A percentile compares a stretch with the other conserved stretches of the same genome.
phyloP scores from a whole-genome alignment of 2,888 invertebrate species.

The Pherbina coryleti region DNA sequence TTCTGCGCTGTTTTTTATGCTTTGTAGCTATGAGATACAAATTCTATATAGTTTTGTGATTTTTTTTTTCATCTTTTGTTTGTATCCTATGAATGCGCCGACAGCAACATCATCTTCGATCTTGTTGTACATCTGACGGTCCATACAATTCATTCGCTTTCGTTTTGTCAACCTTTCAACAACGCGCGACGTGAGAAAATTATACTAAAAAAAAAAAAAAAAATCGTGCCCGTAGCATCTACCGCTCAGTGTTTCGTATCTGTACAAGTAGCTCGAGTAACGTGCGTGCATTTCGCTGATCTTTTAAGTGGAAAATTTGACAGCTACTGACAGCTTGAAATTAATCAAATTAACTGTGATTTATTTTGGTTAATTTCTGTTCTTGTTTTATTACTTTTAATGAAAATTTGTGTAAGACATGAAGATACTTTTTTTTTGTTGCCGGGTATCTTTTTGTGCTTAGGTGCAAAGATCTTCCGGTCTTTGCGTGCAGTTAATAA shows the following conservation, averaged over 20 bases:
- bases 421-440: no score
- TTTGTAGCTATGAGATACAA: not conserved
- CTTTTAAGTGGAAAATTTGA: no score
- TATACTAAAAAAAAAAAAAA: not conserved
- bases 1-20: constrained; percentile 4
- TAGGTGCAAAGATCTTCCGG: no score
- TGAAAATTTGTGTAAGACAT: no score
- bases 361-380: no score
- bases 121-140: not conserved
- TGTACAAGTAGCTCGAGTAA: not conserved
- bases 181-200: constrained; percentile 21
- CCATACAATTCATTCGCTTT: constrained; percentile 53
- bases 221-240: not conserved
- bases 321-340: no score
- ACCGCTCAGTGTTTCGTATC: not conserved
- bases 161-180: constrained; percentile 60
- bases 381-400: no score
- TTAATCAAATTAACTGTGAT: no score
- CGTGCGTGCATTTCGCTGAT: no score
- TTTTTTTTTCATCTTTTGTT: constrained; percentile 36
- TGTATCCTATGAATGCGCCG: not conserved
- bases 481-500: no score
- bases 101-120: constrained; percentile 17
- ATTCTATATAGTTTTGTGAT: constrained; percentile 33
- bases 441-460: no score